Evolutionary conservation across 2,888 invertebrate genomes (phyloP), one percentile per base, ranked within the genome.

Genomic region (Pocota personata): DNA sequence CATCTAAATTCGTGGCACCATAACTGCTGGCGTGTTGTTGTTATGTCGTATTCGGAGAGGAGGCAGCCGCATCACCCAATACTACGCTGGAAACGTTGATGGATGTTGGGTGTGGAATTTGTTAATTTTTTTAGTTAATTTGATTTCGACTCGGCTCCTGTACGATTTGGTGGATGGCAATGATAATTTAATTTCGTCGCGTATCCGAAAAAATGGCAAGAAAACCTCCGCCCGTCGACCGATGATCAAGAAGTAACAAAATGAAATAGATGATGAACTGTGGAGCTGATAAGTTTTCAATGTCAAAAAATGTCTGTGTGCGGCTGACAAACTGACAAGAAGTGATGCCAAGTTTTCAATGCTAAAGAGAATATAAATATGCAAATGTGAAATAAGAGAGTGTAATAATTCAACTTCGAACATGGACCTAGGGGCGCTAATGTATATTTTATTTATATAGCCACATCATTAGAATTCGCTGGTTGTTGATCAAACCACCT

Each of bases 21-120:
- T 72, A 48, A 62, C 55, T 66, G n/a, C 30, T 35, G 30, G 21
- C 19, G 72, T 66, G 55, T 75, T 82, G 72, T 96, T 98, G 7
- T 93, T 99, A 89, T 98, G 98, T 32, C 95, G 97, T 90, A 97
- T 97, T 14, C 93, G 94, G 98, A 98, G 40, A 95, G 96, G 93
- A 95, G 96, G 50, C 94, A 50, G 30, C 8, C n/a, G 66, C 82
- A 82, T 78, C 57, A 64, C 55, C 64, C 24, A n/a, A 27, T n/a
- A 12, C n/a, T 21, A n/a, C 43, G 55, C 57, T 66, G 48, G 46
- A 69, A 37, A 21, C 48, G 6, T n/a, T 57, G 60, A 10, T 12
- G 14, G 43, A 16, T 35, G 7, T 52, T 67, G 67, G 60, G 43
- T 64, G 66, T 66, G 43, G n/a, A 66, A 50, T 43, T 37, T 30